A percentile compares a stretch with the other conserved stretches of the same genome.
Conservation (phyloP, 2,888 invertebrate genomes). For the Sarcophaga caerulescens region DNA sequence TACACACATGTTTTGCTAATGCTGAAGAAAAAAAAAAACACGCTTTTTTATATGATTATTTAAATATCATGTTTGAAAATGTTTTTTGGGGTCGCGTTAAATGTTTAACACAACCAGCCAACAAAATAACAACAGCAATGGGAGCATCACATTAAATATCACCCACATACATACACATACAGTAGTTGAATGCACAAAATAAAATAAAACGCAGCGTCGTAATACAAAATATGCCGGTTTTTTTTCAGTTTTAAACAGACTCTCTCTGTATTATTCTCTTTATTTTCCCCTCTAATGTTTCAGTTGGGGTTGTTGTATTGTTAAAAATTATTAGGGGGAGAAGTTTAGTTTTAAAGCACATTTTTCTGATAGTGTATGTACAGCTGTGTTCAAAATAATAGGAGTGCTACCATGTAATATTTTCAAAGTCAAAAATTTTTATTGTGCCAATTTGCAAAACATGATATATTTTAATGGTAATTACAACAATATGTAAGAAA, state of each 20-base stretch:
- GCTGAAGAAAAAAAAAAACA: too few relatives aligned
- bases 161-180: background rate
- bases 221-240: slow-evolving; percentile 32
- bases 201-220: background rate
- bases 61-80: slow-evolving; percentile 53
- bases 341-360: background rate
- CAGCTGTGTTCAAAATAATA: too few relatives aligned
- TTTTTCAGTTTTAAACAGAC: background rate
- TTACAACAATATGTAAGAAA: too few relatives aligned
- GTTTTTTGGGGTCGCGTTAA: slow-evolving; percentile 46
- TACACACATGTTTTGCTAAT: too few relatives aligned
- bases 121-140: background rate
- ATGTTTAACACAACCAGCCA: slow-evolving; percentile 32
- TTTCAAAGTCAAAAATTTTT: too few relatives aligned
- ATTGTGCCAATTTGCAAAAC: too few relatives aligned
- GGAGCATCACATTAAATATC: too few relatives aligned
- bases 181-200: background rate
- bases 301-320: background rate
- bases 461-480: too few relatives aligned
- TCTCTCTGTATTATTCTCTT: background rate
- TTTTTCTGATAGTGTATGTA: too few relatives aligned
- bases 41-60: slow-evolving; percentile 19
- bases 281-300: background rate
- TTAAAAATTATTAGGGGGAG: background rate
- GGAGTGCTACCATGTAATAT: too few relatives aligned